phyloP scores from a whole-genome alignment of 2,888 invertebrate genomes.

The Conchocele bisecta region DNA sequence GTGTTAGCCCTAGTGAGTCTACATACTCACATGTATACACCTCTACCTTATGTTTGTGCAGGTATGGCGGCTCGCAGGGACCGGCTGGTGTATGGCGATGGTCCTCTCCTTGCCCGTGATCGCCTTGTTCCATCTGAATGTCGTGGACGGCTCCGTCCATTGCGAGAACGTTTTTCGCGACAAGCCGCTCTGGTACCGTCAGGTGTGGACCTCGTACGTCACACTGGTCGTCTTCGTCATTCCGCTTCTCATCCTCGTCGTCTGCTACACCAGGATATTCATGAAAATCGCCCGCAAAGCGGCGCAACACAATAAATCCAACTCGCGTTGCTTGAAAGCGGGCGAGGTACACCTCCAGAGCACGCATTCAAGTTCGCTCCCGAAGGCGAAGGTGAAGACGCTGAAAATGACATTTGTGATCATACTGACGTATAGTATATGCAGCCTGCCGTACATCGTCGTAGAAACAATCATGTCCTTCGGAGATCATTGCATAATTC shows the following conservation, averaged over 20 bases:
- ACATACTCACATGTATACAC: too few relatives aligned
- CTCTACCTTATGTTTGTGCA: too few relatives aligned
- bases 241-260: conserved; percentile 76
- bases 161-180: conserved; percentile 80
- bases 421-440: conserved; percentile 80
- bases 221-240: conserved; percentile 77
- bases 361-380: conserved; percentile 78
- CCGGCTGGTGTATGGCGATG: conserved; percentile 74
- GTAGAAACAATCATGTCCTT: conserved; percentile 81
- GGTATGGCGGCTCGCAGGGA: conserved; percentile 71
- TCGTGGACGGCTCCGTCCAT: conserved; percentile 59
- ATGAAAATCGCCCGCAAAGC: conserved; percentile 79
- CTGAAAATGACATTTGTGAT: conserved; percentile 82
- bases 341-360: conserved; percentile 79
- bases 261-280: conserved; percentile 80
- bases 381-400: conserved; percentile 82
- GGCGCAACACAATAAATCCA: conserved; percentile 63
- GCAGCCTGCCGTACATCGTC: conserved; percentile 80
- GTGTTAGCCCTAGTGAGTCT: too few relatives aligned
- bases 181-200: conserved; percentile 70
- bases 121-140: conserved; percentile 72
- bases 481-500: conserved; percentile 71
- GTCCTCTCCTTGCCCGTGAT: conserved; percentile 75
- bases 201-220: conserved; percentile 74
- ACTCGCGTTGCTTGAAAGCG: conserved; percentile 69